Evolutionary conservation across 2,113 vertebrate genomes (phyloP), one percentile per base, ranked within the genome.

Genomic region (Glaucomys volans): DNA sequence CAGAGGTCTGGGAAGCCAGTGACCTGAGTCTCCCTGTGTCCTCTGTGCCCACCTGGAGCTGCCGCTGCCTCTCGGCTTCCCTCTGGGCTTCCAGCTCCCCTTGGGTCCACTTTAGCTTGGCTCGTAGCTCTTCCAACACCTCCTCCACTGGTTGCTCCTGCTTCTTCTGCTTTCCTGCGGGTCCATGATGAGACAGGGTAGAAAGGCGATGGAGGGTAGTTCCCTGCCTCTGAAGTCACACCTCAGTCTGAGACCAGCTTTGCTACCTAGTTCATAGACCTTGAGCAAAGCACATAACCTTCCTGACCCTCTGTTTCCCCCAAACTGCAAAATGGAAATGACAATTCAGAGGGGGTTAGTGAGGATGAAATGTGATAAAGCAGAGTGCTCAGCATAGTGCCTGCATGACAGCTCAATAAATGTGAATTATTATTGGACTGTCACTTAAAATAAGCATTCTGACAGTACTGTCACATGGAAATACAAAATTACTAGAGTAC

Each of bases 91-190:
- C 98, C 92, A 99, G 98, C 67, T 98, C 98, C 42, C 83, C 96
- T 40, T 98, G 98, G 12, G 81, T 98, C 93, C 98, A 92, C 94
- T 22, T 92, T 40, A 99, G 96, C 89, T 98, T 98, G 32, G 90
- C 98, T 82, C 96, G 98, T 77, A 99, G 97, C 77, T 99, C 98
- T 83, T 98, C 96, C 67, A 99, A 93, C 40, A 98, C 95, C 0
- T 97, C 97, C 90, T 98, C 98, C 97, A 98, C 94, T 76, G 98
- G 91, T 82, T 98, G 95, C 52, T 98, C 97, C 80, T 98, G 97
- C 90, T 96, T 97, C 91, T 98, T 98, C 96, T 97, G 97, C 72
- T 97, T 97, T 92, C 98, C 99, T 99, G 97, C 93, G 59, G 62
- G 35, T 59, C 26, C 57, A 35, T 20, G 22, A 32, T 82, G 91